Evolutionary conservation across 2,113 vertebrate species (phyloP).

Genomic region (Suricata suricatta): DNA sequence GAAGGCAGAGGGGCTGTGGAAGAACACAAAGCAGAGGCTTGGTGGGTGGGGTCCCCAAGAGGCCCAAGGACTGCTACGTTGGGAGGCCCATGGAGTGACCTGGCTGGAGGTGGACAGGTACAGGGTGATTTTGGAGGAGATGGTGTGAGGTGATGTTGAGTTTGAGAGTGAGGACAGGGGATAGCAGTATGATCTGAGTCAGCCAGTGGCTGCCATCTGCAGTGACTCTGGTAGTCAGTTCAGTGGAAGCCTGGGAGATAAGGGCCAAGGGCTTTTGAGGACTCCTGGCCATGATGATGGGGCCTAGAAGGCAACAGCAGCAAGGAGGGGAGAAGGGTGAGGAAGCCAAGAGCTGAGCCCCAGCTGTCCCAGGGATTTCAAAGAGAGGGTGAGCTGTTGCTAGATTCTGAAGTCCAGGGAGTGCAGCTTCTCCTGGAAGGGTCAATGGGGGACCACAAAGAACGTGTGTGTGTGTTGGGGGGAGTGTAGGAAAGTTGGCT

Average conservation of each 20-base stretch:
- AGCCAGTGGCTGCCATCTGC: not conserved
- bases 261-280: not conserved
- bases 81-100: not conserved
- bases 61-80: too few relatives aligned
- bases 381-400: not conserved
- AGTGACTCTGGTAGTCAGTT: not conserved
- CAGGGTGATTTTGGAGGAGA: not conserved
- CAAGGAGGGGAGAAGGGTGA: not conserved
- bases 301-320: not conserved
- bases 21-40: not conserved
- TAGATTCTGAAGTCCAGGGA: not conserved
- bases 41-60: not conserved
- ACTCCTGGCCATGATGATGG: too few relatives aligned
- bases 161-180: not conserved
- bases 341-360: not conserved
- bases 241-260: not conserved
- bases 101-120: not conserved
- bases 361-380: not conserved
- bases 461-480: not conserved
- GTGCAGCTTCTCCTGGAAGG: not conserved
- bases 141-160: not conserved
- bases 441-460: not conserved
- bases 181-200: not conserved
- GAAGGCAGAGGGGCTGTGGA: not conserved
- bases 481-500: not conserved